Conservation (phyloP, 2,888 invertebrate genomes). For the Mimachlamys varia region DNA sequence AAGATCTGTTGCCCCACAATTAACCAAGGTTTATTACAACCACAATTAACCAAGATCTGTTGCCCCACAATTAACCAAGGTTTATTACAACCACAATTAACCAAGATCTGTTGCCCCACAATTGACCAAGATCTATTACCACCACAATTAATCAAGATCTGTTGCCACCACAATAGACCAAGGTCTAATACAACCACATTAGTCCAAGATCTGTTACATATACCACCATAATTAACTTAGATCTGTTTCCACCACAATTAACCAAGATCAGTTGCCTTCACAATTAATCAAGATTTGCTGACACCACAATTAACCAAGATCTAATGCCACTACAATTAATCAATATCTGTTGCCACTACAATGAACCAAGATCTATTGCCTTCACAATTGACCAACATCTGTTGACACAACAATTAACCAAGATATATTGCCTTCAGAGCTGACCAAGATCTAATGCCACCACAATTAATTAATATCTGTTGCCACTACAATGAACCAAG, state of each 20-base stretch:
- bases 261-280: neutral
- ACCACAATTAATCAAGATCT: neutral
- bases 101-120: neutral
- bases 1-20: neutral
- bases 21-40: neutral
- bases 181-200: neutral
- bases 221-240: neutral
- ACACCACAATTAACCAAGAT: neutral
- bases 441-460: neutral
- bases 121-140: neutral
- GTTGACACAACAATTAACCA: neutral
- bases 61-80: neutral
- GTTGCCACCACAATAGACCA: neutral
- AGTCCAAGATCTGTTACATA: neutral
- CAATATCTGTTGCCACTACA: neutral
- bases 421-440: neutral
- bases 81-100: neutral
- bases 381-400: neutral
- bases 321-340: neutral
- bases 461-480: neutral
- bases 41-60: neutral
- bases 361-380: neutral
- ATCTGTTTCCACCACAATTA: neutral
- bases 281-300: neutral
- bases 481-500: neutral